A percentile compares a stretch with the other conserved stretches of the same genome.
Evolutionary conservation across 2,113 vertebrate species (phyloP).

Genomic region (Chaetodon trifascialis): DNA sequence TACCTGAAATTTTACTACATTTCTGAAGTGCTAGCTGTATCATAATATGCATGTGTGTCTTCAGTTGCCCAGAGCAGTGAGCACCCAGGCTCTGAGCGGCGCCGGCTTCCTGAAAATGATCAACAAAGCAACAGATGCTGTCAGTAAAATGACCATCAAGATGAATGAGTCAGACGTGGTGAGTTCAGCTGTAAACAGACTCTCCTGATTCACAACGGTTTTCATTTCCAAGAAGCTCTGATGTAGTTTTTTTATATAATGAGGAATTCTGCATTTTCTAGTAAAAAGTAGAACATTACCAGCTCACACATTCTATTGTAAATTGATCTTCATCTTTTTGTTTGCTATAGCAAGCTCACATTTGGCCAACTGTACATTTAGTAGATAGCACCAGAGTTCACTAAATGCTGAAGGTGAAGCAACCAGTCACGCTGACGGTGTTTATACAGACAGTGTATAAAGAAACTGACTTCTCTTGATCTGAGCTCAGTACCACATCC

Average conservation of each 20-base stretch:
- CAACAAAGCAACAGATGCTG: slow-evolving; percentile 95
- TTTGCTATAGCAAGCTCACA: neutral
- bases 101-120: slow-evolving; percentile 98
- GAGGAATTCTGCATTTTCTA: neutral
- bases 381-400: neutral
- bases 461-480: neutral
- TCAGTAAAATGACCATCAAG: slow-evolving; percentile 99
- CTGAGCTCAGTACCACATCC: neutral
- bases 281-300: neutral
- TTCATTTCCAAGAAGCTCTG: neutral
- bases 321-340: neutral
- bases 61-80: slow-evolving; percentile 93
- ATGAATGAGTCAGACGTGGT: slow-evolving; percentile 98
- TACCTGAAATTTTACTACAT: neutral
- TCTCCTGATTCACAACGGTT: neutral
- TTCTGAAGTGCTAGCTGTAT: neutral
- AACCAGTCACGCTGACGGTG: neutral
- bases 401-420: neutral
- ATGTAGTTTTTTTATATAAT: neutral
- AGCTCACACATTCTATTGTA: neutral
- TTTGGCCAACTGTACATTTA: neutral
- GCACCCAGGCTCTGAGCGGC: slow-evolving; percentile 96
- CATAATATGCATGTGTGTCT: slow-evolving; percentile 38
- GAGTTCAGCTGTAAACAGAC: slow-evolving; percentile 71
- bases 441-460: too few relatives aligned